Evolutionary conservation across 2,888 invertebrate genomes (phyloP).

Genomic region (Scaptomyza caliginosa): DNA sequence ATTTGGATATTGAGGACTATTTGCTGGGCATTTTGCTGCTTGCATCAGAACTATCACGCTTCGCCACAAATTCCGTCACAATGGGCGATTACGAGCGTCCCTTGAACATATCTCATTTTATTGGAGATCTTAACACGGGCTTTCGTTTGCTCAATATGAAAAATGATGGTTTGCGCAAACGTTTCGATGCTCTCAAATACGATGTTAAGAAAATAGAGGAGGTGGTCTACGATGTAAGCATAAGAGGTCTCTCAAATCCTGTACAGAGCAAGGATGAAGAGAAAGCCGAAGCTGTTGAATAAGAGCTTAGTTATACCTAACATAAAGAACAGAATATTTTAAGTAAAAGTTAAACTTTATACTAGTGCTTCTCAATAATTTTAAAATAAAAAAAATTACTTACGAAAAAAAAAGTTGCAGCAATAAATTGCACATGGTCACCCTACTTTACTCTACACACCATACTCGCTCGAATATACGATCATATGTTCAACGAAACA

Average conservation of each 20-base stretch:
- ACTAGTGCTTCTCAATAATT: constrained; percentile 1
- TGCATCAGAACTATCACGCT: constrained; percentile 92
- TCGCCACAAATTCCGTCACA: constrained; percentile 93
- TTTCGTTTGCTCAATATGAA: constrained; percentile 95
- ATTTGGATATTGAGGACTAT: constrained; percentile 96
- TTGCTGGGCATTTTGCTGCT: constrained; percentile 92
- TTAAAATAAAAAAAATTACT: too few species aligned
- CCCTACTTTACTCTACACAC: constrained; percentile 16
- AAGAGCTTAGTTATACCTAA: constrained; percentile 13
- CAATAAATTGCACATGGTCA: constrained; percentile 14
- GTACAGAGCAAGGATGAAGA: constrained; percentile 39
- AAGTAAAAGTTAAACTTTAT: constrained; percentile 17
- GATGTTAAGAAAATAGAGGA: constrained; percentile 97
- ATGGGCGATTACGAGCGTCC: constrained; percentile 93
- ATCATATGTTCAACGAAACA: constrained; percentile 61
- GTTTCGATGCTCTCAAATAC: constrained; percentile 94
- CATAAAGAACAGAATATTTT: constrained; percentile 5
- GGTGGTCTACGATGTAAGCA: constrained; percentile 93
- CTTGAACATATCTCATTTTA: constrained; percentile 92
- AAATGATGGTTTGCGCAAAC: constrained; percentile 93
- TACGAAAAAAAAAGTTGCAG: not conserved
- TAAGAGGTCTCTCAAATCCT: constrained; percentile 87
- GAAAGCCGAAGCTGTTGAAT: constrained; percentile 28
- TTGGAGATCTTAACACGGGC: constrained; percentile 94
- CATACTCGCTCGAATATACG: constrained; percentile 27